Conservation (phyloP, 2,888 invertebrate species). For the Mimachlamys varia region DNA sequence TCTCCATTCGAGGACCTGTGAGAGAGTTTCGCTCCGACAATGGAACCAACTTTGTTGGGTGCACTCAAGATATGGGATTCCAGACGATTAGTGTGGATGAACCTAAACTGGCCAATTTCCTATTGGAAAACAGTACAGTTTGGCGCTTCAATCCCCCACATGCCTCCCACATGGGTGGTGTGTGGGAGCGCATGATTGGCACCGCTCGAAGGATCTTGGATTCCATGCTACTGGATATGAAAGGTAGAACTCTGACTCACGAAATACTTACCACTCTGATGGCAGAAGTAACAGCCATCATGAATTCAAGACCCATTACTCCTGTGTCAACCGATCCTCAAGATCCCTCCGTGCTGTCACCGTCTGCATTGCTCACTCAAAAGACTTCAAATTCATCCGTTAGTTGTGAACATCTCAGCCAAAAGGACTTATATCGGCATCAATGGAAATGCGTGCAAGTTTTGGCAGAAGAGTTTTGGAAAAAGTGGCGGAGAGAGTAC, state of each 20-base stretch:
- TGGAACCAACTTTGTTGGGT: too few species aligned
- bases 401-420: conserved; percentile 32
- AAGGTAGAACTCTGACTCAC: conserved; percentile 46
- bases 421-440: conserved; percentile 46
- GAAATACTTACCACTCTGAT: conserved; percentile 51
- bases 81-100: too few species aligned
- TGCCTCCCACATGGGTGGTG: too few species aligned
- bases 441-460: conserved; percentile 50
- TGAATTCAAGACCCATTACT: conserved; percentile 46
- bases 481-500: conserved; percentile 49
- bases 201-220: conserved; percentile 46
- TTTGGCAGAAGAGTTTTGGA: conserved; percentile 49
- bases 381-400: conserved; percentile 18
- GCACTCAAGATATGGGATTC: too few species aligned
- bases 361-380: conserved; percentile 41
- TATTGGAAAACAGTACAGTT: conserved; percentile 38
- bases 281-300: conserved; percentile 53
- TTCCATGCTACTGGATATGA: conserved; percentile 41
- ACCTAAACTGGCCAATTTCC: conserved; percentile 13
- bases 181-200: conserved; percentile 52
- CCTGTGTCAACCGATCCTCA: conserved; percentile 50
- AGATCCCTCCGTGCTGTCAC: conserved; percentile 42
- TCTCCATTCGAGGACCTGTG: too few species aligned
- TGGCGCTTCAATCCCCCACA: conserved; percentile 49
- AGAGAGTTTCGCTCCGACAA: too few species aligned